Conservation (phyloP, 2,888 invertebrate genomes). For the Beris morrisii region DNA sequence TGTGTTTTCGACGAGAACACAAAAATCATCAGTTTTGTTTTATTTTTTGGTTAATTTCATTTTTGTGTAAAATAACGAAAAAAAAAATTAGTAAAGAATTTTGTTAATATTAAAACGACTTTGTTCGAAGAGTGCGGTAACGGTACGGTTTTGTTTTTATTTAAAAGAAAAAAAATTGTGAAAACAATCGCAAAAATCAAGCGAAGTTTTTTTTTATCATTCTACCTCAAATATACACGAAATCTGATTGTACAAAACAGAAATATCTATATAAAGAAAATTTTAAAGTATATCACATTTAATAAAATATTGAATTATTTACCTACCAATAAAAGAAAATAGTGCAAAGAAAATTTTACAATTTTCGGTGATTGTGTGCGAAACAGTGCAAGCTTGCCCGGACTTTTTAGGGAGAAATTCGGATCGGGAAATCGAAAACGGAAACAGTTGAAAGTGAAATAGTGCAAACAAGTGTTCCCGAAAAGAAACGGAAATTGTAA, state of each 20-base stretch:
- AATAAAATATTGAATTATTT: conserved; percentile 4
- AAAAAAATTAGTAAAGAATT: no score
- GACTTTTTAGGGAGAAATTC: no score
- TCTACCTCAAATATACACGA: neutral
- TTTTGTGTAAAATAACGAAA: no score
- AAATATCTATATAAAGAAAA: conserved; percentile 17
- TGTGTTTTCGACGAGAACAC: conserved; percentile 14
- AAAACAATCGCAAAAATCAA: neutral
- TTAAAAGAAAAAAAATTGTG: neutral
- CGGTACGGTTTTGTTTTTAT: neutral
- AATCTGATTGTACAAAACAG: conserved; percentile 17
- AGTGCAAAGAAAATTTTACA: neutral
- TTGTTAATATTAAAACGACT: neutral
- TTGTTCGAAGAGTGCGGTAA: no score
- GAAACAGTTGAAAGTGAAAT: no score
- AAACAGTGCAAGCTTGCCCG: no score
- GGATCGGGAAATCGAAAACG: no score
- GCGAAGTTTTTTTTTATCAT: conserved; percentile 6
- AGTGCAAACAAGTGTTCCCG: no score
- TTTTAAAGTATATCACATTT: neutral
- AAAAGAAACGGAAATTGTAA: no score
- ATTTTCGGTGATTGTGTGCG: no score
- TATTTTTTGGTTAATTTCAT: no score
- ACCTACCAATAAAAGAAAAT: neutral
- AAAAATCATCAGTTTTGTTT: no score